Evolutionary conservation across 1,140 invertebrate genomes (phyloP), one percentile per base, ranked within the genome.

Genomic region (Papilio dardanus): DNA sequence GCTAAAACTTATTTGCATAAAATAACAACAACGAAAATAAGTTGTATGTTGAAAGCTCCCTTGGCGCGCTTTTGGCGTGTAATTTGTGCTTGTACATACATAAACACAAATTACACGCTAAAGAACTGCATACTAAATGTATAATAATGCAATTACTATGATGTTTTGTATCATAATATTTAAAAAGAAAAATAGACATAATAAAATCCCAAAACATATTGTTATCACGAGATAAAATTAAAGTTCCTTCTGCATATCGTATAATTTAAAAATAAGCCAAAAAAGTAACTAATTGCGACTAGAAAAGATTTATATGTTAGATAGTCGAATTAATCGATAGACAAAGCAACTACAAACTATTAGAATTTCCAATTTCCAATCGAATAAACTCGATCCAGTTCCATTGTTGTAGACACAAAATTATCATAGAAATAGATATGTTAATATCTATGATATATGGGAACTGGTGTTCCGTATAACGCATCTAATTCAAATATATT

Each of bases 11-110:
- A 67, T 35, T 67, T 67, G 65, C 30, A 67, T 67, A 67, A 35
- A 67, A 62, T 62, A 62, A 67, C 65, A 67, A 35, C 65, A 33
- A 40, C 67, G 67, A 69, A 40, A 69, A 69, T 69, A 69, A 69
- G 21, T 40, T 69, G 40, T 69, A 69, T 69, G 31, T 69, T 40
- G 67, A 69, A 69, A 69, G 67, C 67, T 69, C 67, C 31, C 67
- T 69, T 69, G 31, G 21, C 33, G 33, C 21, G 67, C 67, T 69
- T 69, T 69, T 35, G 31, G 67, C n/a, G n/a, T 69, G 67, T 40
- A 69, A 69, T 69, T 69, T 69, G 31, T 69, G 33, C 67, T 69
- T 69, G 67, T 37, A 69, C 67, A 62, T 62, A 62, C 54, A 54
- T 54, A 54, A 54, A 54, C 50, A 62, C 54, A 62, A 62, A 62